Evolutionary conservation across 2,888 invertebrate species (phyloP), one percentile per base, ranked within the genome.

Genomic region (Diploptera punctata): DNA sequence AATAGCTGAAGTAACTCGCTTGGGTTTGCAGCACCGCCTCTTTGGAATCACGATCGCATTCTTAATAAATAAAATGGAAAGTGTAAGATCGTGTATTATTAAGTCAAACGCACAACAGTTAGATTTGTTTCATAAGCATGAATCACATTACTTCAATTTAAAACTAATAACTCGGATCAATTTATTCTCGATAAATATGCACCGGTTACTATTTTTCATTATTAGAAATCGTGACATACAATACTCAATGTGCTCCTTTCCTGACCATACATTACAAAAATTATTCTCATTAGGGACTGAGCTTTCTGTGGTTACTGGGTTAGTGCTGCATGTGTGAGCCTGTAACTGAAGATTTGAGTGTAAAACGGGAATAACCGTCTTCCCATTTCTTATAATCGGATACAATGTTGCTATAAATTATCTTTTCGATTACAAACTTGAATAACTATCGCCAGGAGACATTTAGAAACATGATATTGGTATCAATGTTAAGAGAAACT

Each of bases 51-150:
- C 57, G 31, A 29, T 3, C 1, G 57, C 57, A 57, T 13, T 47
- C 31, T 29, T n/a, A 29, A 29, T 31, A 29, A 57, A 31, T 7
- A 57, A 57, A 57, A 29, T 57, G 13, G 31, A 31, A 29, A 57
- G 57, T 57, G 57, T 57, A 52, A 52, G 24, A 24, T 52, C 52
- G 52, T 52, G 52, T 24, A 16, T 21, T 52, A 52, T 16, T 24
- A 24, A 52, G 24, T 24, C 19, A 18, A 4, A 2, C 21, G 49
- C 16, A n/a, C n/a, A n/a, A 33, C 33, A 33, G 33, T 33, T 33
- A 29, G 57, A 57, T 57, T 57, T 57, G n/a, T 31, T 57, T 57
- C 57, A 26, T 31, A 57, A 29, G 21, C 29, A 24, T 57, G 52
- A 52, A 4, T 24, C 13, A 52, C 21, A 52, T 24, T 24, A 24